phyloP scores from a whole-genome alignment of 2,113 vertebrate species.

The Chamaea fasciata region DNA sequence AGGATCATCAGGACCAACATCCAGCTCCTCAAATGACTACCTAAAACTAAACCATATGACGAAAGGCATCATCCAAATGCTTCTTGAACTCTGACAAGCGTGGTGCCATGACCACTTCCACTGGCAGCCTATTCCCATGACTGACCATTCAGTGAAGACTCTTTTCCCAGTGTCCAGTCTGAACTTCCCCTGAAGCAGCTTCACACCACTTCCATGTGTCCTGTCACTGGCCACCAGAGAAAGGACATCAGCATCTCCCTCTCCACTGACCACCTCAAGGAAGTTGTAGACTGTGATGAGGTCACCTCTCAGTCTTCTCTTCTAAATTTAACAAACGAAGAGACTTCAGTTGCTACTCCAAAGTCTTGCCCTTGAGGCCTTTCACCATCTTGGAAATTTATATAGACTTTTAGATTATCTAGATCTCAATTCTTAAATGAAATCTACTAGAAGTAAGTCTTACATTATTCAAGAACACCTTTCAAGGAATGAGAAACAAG shows the following conservation, averaged over 20 bases:
- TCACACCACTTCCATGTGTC: not conserved
- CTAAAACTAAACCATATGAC: not conserved
- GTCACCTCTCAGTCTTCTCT: not conserved
- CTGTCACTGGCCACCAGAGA: not conserved
- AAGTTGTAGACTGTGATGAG: not conserved
- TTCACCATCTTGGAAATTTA: not conserved
- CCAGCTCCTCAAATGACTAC: not conserved
- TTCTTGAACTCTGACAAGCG: not conserved
- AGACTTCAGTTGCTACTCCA: not conserved
- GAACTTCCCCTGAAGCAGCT: not conserved
- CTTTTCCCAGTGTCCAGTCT: not conserved
- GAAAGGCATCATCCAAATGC: not conserved
- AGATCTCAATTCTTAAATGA: not conserved
- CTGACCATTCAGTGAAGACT: not conserved
- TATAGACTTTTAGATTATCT: not conserved
- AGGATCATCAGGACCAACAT: not conserved
- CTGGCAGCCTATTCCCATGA: not conserved
- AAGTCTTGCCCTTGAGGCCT: not conserved
- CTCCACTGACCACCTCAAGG: rapidly evolving
- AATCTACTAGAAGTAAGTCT: not conserved
- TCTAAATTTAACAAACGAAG: not conserved
- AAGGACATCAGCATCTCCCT: not conserved
- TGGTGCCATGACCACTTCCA: not conserved
- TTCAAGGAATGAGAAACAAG: not conserved
- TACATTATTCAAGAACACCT: not conserved